Evolutionary conservation across 2,888 invertebrate species (phyloP).

Genomic region (Drosophila kuntzei): DNA sequence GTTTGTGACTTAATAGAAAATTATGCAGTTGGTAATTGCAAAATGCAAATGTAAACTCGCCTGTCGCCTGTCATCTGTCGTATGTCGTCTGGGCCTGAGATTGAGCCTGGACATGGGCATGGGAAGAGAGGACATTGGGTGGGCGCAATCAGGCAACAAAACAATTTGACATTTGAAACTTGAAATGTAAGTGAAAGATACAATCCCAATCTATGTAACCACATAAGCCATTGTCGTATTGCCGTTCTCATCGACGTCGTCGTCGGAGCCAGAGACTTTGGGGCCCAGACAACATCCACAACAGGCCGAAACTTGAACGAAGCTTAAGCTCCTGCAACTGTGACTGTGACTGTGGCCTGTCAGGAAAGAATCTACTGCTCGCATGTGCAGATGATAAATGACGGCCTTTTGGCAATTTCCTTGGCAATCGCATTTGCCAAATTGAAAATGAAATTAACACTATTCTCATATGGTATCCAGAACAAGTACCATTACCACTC

Average conservation of each 20-base stretch:
- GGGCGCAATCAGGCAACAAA: conserved; percentile 55
- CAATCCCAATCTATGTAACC: conserved; percentile 79
- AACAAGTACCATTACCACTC: conserved; percentile 5
- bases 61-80: conserved; percentile 20
- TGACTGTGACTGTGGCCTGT: conserved; percentile 8
- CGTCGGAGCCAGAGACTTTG: conserved; percentile 32
- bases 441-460: conserved; percentile 82
- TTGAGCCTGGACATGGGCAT: conserved; percentile 5
- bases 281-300: conserved; percentile 49
- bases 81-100: conserved; percentile 6
- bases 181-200: conserved; percentile 84
- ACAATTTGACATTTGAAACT: conserved; percentile 81
- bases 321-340: conserved; percentile 19
- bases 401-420: conserved; percentile 79
- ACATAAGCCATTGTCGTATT: conserved; percentile 53
- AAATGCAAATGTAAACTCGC: conserved; percentile 73
- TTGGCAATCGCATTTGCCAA: conserved; percentile 75
- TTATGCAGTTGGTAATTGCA: conserved; percentile 65
- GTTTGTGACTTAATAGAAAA: conserved; percentile 30
- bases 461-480: conserved; percentile 26
- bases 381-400: conserved; percentile 82
- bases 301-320: conserved; percentile 25
- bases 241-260: conserved; percentile 54
- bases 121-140: conserved; percentile 28
- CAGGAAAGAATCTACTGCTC: conserved; percentile 17